Base-by-base conservation (phyloP, 2,888 invertebrate genomes). In the Serrognathus titanus region DNA sequence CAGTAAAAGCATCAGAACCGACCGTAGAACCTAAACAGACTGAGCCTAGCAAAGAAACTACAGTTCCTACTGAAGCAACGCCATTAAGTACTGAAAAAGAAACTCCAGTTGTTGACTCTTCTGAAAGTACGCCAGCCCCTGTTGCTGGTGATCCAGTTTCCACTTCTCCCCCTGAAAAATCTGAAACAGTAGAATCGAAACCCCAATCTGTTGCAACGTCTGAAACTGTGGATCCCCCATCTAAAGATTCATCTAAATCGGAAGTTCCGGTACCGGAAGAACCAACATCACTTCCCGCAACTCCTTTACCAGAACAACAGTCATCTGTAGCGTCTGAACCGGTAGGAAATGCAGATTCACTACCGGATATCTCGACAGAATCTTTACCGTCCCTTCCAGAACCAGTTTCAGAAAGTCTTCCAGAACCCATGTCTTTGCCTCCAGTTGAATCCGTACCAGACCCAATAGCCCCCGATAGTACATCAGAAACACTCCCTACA, bases 371-470 rank as follows among this genome's bases (percentile, higher is more conserved):
- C 38, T 78, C 77, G 20, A 75, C 76, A 43, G 77, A 73, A 67
- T 77, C 73, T 48, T 66, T 76, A 57, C 77, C 74, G 37, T 78
- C 75, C 50, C 70, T 74, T 49, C 77, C 73, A 11, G 76, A 74
- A 63, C 75, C 72, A 53, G 58, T 65, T 16, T 67, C 76, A 69
- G 77, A 77, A 59, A 73, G 74, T 66, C 65, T 77, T 59, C 72
- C 75, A 13, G 24, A 31, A 31, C 76, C 77, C 31, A 74, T 77
- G 74, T 77, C 77, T 56, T 66, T 78, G 63, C 77, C 77, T 11
- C 77, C 78, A n/a, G 72, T 77, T 48, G 77, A 77, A 60, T 71
- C 71, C 40, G 71, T 73, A 46, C 78, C 78, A 36, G 75, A 75
- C 64, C 77, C 78, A 16, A 72, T 77, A 45, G 71, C 73, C 49